Conservation (phyloP, 2,888 invertebrate genomes). For the Craniophora ligustri region DNA sequence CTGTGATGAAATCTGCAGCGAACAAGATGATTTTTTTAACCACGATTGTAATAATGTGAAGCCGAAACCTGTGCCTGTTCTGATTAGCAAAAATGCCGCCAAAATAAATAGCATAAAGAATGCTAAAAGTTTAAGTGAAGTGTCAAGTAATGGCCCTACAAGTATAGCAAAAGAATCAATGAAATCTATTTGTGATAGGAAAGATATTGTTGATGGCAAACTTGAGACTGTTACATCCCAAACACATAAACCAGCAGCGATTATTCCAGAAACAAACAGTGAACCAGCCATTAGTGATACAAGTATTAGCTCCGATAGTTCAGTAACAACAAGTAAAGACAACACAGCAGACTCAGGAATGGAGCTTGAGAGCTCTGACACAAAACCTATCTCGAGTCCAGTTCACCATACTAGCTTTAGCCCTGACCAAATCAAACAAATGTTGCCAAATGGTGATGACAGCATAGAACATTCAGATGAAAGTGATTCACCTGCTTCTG, state of each 20-base stretch:
- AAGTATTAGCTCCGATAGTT: constrained; percentile 70
- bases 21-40: constrained; percentile 92
- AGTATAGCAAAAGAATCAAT: constrained; percentile 62
- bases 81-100: constrained; percentile 80
- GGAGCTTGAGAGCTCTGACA: constrained; percentile 68
- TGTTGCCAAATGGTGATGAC: constrained; percentile 77
- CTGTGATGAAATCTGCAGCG: constrained; percentile 93
- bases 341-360: constrained; percentile 70
- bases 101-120: constrained; percentile 75
- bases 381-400: constrained; percentile 65
- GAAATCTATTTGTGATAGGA: constrained; percentile 69
- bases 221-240: constrained; percentile 65
- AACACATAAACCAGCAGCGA: constrained; percentile 59
- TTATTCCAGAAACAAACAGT: constrained; percentile 54
- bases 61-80: constrained; percentile 85
- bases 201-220: constrained; percentile 69
- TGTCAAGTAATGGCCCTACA: constrained; percentile 71
- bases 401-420: constrained; percentile 55
- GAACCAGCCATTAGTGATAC: constrained; percentile 71
- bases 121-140: constrained; percentile 68
- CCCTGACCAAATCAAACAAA: constrained; percentile 56
- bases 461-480: constrained; percentile 74
- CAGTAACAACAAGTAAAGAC: constrained; percentile 67
- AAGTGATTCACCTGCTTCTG: constrained; percentile 71
- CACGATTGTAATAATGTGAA: constrained; percentile 90